Base-by-base conservation (phyloP, 1,140 invertebrate genomes). In the Bombus difficillimus region DNA sequence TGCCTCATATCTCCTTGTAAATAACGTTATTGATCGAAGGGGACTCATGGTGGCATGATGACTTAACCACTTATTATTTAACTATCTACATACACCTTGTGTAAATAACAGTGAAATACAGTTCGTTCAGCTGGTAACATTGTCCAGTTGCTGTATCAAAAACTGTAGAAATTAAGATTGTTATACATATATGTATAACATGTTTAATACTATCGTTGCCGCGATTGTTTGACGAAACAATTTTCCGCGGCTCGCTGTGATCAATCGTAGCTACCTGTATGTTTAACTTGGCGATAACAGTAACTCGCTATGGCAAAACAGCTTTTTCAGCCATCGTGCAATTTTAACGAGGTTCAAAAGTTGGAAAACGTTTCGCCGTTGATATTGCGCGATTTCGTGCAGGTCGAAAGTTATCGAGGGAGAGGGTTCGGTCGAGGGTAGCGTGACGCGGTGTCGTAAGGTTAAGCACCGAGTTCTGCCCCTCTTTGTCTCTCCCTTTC, bases 371-470 rank as follows among this genome's bases (percentile, higher is more conserved):
- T 82, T 81, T 81, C 32, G 25, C 15, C 74, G 88, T 81, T 85
- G 76, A 86, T 89, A 91, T 86, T 86, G 81, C 79, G 25, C 34
- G 90, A 89, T 91, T 59, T 79, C 90, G 90, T 91, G 90, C 82
- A 41, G 76, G n/a, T 37, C 34, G 53, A 59, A 89, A 88, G 80
- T 91, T 91, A 86, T 28, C 72, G 43, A 39, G 74, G 64, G 73
- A 64, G 68, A 37, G 32, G 43, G 41, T 57, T 64, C 68, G 72
- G 47, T 57, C 37, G 73, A 69, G 75, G 62, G 62, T 88, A 81
- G 90, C 90, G 90, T 91, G 90, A 89, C 82, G 66, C 77, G 75
- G 72, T 82, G 83, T 88, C 90, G 86, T 91, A 91, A 91, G 90
- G 81, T 91, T 91, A 91, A 91, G 80, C 82, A 86, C 71, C 57